Evolutionary conservation across 2,797 vertebrate genomes (phyloP).

Genomic region (Meda fulgida): DNA sequence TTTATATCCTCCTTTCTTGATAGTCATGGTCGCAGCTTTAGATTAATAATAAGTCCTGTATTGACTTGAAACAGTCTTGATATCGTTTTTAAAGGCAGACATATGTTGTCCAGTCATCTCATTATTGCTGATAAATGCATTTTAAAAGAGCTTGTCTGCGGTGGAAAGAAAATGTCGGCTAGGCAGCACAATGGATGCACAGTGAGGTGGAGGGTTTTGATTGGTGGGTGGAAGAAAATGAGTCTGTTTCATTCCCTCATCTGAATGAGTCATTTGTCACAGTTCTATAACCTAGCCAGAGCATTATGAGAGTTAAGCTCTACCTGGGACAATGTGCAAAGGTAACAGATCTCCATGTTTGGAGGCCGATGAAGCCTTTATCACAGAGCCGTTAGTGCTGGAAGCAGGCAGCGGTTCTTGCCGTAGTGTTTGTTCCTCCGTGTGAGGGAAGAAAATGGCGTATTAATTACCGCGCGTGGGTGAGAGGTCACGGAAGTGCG

Average conservation of each 20-base stretch:
- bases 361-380: slow-evolving; percentile 41
- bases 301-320: slow-evolving; percentile 44
- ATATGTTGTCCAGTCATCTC: background rate
- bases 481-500: slow-evolving; percentile 59
- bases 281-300: slow-evolving; percentile 43
- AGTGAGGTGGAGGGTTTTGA: slow-evolving; percentile 78
- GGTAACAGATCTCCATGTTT: slow-evolving; percentile 42
- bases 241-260: slow-evolving; percentile 78
- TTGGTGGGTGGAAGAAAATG: slow-evolving; percentile 76
- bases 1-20: slow-evolving; percentile 60
- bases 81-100: slow-evolving; percentile 1
- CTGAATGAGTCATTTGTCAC: slow-evolving; percentile 78
- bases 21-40: slow-evolving; percentile 53
- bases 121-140: slow-evolving; percentile 9
- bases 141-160: slow-evolving; percentile 39
- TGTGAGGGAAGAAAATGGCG: slow-evolving; percentile 57
- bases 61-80: background rate
- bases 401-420: background rate
- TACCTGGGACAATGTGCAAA: slow-evolving; percentile 24
- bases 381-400: slow-evolving; percentile 16
- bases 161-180: slow-evolving; percentile 79
- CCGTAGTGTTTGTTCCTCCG: slow-evolving; percentile 48
- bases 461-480: slow-evolving; percentile 61
- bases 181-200: slow-evolving; percentile 61
- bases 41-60: slow-evolving; percentile 39